These are phyloP conservation scores for Acipenser transmontanus DNA, from an alignment of 2,797 vertebrate species.

Conservation along the genomic window DNA sequence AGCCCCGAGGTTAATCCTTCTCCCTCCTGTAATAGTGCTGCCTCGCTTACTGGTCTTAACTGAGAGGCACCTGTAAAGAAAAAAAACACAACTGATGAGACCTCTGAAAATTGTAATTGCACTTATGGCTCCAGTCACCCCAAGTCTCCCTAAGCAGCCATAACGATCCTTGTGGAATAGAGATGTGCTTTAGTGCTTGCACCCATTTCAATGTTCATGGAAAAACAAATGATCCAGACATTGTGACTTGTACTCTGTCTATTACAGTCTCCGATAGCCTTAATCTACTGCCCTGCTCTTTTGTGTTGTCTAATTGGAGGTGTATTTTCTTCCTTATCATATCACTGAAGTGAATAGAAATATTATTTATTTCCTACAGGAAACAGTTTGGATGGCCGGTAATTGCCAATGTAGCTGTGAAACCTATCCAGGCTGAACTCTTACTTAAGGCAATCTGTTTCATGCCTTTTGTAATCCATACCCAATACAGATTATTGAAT, in stretches of 20 bases:
- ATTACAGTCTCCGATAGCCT: conserved; percentile 38
- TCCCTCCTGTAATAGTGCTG: conserved; percentile 43
- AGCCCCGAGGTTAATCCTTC: conserved; percentile 49
- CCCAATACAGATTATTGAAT: too few relatives aligned
- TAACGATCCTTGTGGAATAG: too few relatives aligned
- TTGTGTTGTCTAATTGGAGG: conserved; percentile 43
- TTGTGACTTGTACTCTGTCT: conserved; percentile 23
- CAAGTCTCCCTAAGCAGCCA: too few relatives aligned
- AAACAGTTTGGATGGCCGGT: background rate
- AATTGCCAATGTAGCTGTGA: background rate
- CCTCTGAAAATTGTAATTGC: too few relatives aligned
- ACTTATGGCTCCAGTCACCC: too few relatives aligned
- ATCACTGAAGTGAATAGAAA: conserved; percentile 10
- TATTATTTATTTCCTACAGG: background rate
- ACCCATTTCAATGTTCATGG: too few relatives aligned
- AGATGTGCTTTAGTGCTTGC: too few relatives aligned
- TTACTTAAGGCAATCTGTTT: too few relatives aligned
- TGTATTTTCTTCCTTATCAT: conserved; percentile 15
- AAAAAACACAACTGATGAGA: too few relatives aligned
- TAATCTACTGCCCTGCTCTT: conserved; percentile 35
- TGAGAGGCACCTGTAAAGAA: conserved; percentile 33
- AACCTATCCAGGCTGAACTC: too few relatives aligned
- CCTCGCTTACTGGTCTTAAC: conserved; percentile 59
- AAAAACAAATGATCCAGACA: too few relatives aligned
- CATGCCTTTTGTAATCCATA: too few relatives aligned